A percentile compares a stretch with the other conserved stretches of the same genome.
Evolutionary conservation across 2,888 invertebrate genomes (phyloP).

Genomic region (Myopa tessellatipennis): DNA sequence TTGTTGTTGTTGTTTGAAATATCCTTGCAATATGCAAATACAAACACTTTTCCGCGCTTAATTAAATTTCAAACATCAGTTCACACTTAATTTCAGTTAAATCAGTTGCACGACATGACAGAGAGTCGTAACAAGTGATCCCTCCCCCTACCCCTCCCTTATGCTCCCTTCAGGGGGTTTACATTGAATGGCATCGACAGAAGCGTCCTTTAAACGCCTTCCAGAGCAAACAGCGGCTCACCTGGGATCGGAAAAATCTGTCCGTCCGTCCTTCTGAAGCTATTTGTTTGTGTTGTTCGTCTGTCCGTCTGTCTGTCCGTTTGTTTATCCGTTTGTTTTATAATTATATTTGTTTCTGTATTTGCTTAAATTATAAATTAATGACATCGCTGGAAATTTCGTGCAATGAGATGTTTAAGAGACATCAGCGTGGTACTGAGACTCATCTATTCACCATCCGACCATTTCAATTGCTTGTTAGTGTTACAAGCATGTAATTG

Average conservation of each 20-base stretch:
- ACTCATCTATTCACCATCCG: not conserved
- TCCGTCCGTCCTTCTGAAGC: too few relatives aligned
- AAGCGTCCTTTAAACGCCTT: too few relatives aligned
- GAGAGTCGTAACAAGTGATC: not conserved
- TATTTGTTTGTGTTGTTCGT: not conserved
- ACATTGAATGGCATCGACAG: too few relatives aligned
- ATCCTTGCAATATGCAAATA: slow-evolving; percentile 24
- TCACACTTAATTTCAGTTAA: slow-evolving; percentile 32
- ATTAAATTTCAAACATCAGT: slow-evolving; percentile 46
- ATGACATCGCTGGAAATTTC: not conserved
- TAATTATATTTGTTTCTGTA: not conserved
- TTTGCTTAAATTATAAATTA: slow-evolving; percentile 6
- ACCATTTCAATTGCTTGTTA: not conserved
- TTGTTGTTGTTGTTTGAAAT: too few relatives aligned
- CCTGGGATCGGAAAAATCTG: too few relatives aligned
- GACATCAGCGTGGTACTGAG: too few relatives aligned
- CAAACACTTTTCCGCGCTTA: slow-evolving; percentile 42
- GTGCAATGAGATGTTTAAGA: too few relatives aligned
- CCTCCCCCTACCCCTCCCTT: not conserved
- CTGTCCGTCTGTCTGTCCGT: not conserved
- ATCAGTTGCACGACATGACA: slow-evolving; percentile 12
- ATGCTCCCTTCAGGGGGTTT: not conserved
- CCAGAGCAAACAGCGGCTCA: too few relatives aligned
- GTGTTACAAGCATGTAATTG: slow-evolving; percentile 19
- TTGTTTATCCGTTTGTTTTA: not conserved